These are phyloP conservation scores for Nowickia ferox DNA, from an alignment of 2,888 invertebrate species.

Conservation along the genomic window DNA sequence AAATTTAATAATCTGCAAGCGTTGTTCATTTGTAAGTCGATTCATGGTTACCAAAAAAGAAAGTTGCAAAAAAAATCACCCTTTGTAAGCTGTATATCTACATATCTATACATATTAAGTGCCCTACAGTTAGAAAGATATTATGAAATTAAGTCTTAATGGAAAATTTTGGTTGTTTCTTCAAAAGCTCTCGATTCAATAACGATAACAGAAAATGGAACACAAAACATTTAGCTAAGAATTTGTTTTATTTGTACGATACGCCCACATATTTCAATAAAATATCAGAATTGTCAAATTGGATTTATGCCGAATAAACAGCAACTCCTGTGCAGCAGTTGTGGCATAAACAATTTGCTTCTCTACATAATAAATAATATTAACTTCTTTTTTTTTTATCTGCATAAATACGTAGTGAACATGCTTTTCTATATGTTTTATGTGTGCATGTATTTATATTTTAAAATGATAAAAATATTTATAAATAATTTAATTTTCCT, in stretches of 20 bases:
- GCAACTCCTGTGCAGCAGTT: background rate
- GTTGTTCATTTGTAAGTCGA: no score
- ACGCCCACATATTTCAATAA: background rate
- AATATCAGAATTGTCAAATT: background rate
- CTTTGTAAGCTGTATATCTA: constrained; percentile 3
- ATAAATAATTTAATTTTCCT: constrained; percentile 48
- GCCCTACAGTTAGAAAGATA: background rate
- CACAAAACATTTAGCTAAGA: no score
- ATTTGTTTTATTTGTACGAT: no score
- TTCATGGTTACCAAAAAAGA: no score
- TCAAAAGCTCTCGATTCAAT: no score
- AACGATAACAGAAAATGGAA: no score
- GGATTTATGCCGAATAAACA: background rate
- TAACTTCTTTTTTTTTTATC: constrained; percentile 49
- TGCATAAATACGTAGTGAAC: constrained; percentile 17
- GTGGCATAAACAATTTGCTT: constrained; percentile 19
- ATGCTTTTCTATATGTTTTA: background rate
- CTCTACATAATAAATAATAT: constrained; percentile 51
- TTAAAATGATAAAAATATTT: constrained; percentile 51
- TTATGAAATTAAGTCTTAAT: background rate
- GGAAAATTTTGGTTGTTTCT: no score
- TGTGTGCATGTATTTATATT: constrained; percentile 45
- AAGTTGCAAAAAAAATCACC: no score
- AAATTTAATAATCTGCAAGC: no score
- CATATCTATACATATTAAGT: background rate